Evolutionary conservation across 2,888 invertebrate species (phyloP).

Genomic region (Latrodectus hesperus): DNA sequence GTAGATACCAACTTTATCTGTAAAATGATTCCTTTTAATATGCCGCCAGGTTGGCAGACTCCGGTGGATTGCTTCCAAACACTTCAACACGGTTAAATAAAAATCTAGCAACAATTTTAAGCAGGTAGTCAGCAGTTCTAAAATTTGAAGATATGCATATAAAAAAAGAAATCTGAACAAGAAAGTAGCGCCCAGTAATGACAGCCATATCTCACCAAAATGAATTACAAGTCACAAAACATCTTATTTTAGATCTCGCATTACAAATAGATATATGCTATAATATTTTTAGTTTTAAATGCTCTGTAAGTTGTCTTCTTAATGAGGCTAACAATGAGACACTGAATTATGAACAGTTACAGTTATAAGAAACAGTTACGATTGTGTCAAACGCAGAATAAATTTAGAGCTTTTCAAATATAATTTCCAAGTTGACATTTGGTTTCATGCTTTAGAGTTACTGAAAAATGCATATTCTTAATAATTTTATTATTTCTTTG

Average conservation of each 20-base stretch:
- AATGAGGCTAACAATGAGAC: too few relatives aligned
- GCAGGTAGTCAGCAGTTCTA: conserved; percentile 3
- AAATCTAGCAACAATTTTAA: background rate
- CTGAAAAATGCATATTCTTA: too few relatives aligned
- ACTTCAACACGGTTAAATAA: background rate
- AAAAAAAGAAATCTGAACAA: background rate
- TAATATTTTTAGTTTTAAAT: too few relatives aligned
- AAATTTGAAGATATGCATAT: background rate
- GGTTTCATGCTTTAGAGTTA: too few relatives aligned
- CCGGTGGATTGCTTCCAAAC: background rate
- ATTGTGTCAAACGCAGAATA: too few relatives aligned
- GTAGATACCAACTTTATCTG: background rate
- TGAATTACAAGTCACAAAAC: background rate
- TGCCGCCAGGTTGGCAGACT: background rate
- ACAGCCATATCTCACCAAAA: background rate
- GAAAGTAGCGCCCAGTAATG: background rate
- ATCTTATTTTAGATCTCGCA: background rate
- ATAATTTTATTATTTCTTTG: too few relatives aligned
- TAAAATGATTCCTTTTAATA: conserved; percentile 1
- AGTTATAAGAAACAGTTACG: too few relatives aligned
- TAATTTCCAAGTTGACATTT: too few relatives aligned
- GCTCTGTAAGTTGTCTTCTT: too few relatives aligned
- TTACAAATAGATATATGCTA: background rate
- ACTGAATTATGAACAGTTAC: too few relatives aligned
- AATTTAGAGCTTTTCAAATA: too few relatives aligned